Evolutionary conservation across 2,113 vertebrate genomes (phyloP), one percentile per base, ranked within the genome.

Genomic region (Notiomystis cincta): DNA sequence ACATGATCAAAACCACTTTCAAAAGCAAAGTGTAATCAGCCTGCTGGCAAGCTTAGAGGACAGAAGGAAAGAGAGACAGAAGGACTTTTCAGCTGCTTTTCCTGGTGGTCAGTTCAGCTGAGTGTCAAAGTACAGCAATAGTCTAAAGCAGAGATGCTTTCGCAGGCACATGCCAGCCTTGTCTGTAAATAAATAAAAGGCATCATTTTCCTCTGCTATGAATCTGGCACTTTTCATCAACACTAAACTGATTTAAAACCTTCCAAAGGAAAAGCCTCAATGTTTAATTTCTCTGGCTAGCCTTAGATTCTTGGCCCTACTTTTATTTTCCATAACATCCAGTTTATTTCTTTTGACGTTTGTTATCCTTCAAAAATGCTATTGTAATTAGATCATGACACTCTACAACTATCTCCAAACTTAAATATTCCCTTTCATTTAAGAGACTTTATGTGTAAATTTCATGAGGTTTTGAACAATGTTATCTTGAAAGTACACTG

Each of bases 231-330:
- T 81, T 95, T 84, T 85, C 24, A 77, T 42, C 75, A 85, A 90
- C 57, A 77, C 70, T 86, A 91, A 87, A 96, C n/a, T 90, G 75
- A 88, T 88, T 96, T 94, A 88, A 96, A 96, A 90, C 38, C 78
- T 91, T 96, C 93, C 95, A 90, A 89, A 95, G 84, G 78, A 96
- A 96, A 96, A 96, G 54, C 75, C 87, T 96, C 89, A 89, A 54
- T 89, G 58, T 96, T 96, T 91, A 95, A 93, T 87, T 96, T 96
- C 47, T 87, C 93, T 93, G 82, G 37, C 78, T 85, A 85, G 62
- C 30, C 62, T 91, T 73, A 94, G 84, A 87, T 91, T 96, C 78
- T 90, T 97, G 96, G 94, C 94, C 53, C 38, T 82, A 66, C 22
- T 91, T 89, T 93, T 91, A 88, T 91, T 96, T 97, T 97, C 90